Percentiles rank a stretch among this genome's conserved stretches.
Conservation (phyloP, 2,888 invertebrate genomes). For the Proisotoma minuta region DNA sequence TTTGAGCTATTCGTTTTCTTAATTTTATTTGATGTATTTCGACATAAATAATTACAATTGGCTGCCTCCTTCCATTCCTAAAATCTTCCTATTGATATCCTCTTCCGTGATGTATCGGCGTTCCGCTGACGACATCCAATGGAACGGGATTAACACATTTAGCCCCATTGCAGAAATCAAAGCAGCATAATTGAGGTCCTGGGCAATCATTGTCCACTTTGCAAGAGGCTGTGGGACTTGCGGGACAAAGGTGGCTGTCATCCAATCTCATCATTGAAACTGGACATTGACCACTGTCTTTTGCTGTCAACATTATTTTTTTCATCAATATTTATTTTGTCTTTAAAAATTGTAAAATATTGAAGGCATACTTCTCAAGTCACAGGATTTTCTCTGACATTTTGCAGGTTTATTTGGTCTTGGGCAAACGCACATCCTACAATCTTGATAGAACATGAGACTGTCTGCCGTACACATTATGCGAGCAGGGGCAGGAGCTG, state of each 20-base stretch:
- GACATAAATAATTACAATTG: too few species aligned
- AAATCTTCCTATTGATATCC: conserved; percentile 36
- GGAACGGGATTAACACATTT: conserved; percentile 38
- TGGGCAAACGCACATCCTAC: conserved; percentile 40
- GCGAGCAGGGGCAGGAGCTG: conserved; percentile 6
- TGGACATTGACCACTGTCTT: conserved; percentile 42
- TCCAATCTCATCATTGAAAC: conserved; percentile 30
- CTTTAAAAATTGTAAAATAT: neutral
- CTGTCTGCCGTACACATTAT: conserved; percentile 36
- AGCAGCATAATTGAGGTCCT: conserved; percentile 41
- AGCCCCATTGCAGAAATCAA: conserved; percentile 42
- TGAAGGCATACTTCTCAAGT: conserved; percentile 37
- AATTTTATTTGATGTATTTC: too few species aligned
- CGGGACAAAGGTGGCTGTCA: conserved; percentile 29
- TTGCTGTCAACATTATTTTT: conserved; percentile 25
- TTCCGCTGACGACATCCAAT: conserved; percentile 24
- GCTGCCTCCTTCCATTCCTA: too few species aligned
- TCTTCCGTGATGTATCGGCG: conserved; percentile 29
- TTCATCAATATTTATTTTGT: neutral
- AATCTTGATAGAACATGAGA: conserved; percentile 40
- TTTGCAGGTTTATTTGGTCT: conserved; percentile 36
- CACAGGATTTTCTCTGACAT: conserved; percentile 41
- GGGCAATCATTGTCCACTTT: conserved; percentile 41
- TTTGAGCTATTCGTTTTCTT: too few species aligned
- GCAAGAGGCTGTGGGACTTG: conserved; percentile 15